Conservation (phyloP, 2,888 invertebrate genomes). For the Saturnia japonica region DNA sequence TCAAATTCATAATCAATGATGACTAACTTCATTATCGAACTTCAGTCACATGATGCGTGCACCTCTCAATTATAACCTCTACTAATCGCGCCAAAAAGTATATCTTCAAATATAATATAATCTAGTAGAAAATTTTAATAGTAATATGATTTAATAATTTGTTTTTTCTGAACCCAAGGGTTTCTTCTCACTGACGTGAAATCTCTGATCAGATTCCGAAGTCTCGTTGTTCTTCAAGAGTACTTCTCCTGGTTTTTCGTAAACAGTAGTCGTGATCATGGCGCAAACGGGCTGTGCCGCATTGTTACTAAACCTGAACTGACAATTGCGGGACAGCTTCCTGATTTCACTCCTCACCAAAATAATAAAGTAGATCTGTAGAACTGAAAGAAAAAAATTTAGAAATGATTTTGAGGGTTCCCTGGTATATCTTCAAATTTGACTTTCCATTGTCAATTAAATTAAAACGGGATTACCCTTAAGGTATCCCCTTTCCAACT, state of each 20-base stretch:
- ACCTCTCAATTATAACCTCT: no score
- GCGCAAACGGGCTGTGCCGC: not conserved
- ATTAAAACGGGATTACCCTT: no score
- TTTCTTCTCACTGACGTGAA: not conserved
- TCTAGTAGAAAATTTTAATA: not conserved
- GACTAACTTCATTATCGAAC: no score
- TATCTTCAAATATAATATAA: no score
- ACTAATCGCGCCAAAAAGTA: no score
- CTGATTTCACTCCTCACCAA: constrained; percentile 21
- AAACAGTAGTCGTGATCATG: not conserved
- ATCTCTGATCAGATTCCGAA: not conserved
- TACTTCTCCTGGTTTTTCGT: not conserved
- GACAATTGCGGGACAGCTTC: constrained; percentile 9
- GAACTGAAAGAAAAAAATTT: constrained; percentile 5
- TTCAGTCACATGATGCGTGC: no score
- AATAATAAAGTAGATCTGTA: constrained; percentile 19
- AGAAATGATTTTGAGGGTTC: no score
- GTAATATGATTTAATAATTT: not conserved
- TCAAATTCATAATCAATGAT: no score
- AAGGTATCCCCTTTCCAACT: no score
- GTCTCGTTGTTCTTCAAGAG: not conserved
- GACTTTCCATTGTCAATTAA: no score
- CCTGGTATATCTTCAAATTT: no score
- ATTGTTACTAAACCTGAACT: constrained; percentile 5
- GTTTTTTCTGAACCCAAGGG: not conserved